Conservation (phyloP, 2,888 invertebrate genomes). For the Melieria picta region DNA sequence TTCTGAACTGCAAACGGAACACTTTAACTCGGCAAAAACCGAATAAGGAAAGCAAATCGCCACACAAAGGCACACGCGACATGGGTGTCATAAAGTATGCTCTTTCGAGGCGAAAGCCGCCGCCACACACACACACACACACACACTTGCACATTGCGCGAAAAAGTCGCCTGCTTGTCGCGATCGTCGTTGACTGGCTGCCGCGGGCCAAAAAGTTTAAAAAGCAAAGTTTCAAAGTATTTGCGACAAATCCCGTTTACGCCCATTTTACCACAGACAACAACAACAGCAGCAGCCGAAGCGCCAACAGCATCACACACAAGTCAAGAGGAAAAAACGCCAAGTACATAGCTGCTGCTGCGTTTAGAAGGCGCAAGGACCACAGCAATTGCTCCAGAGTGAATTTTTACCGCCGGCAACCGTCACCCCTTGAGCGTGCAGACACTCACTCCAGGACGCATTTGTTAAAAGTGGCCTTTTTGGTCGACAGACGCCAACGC, state of each 20-base stretch:
- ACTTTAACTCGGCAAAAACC: constrained; percentile 19
- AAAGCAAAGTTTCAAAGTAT: constrained; percentile 34
- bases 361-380: background rate
- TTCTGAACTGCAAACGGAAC: constrained; percentile 26
- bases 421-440: background rate
- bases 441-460: background rate
- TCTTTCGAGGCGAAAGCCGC: background rate
- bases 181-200: background rate
- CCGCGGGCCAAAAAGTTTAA: constrained; percentile 5
- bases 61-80: background rate
- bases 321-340: background rate
- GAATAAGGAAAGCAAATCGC: background rate
- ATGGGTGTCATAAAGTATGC: background rate
- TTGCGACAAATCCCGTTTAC: constrained; percentile 36
- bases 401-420: background rate
- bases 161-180: background rate
- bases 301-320: background rate
- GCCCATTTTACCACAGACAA: constrained; percentile 26
- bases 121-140: constrained; percentile 2
- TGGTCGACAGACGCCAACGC: background rate
- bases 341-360: background rate
- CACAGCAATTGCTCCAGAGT: too few species aligned
- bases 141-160: background rate
- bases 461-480: background rate
- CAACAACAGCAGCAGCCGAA: background rate